Evolutionary conservation across 2,888 invertebrate species (phyloP).

Genomic region (Nesidiocoris tenuis): DNA sequence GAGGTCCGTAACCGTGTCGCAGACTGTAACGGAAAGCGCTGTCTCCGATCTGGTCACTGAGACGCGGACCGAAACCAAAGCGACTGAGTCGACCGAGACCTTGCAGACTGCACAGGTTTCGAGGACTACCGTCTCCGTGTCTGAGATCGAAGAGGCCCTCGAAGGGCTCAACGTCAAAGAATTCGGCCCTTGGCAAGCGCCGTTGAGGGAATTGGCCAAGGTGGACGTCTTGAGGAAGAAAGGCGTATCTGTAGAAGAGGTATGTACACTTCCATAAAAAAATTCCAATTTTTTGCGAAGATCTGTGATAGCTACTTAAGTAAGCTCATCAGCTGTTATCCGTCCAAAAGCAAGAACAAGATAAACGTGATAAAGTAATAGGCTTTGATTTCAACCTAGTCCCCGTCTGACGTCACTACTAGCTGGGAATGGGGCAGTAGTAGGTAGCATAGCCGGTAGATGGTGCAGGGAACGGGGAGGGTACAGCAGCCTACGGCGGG

Average conservation of each 20-base stretch:
- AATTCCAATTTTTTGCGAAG: too few species aligned
- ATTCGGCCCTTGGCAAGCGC: conserved; percentile 77
- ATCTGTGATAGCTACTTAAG: too few species aligned
- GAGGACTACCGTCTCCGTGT: conserved; percentile 46
- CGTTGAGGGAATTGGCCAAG: conserved; percentile 76
- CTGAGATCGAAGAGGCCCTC: conserved; percentile 70
- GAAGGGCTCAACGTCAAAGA: conserved; percentile 73
- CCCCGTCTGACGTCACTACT: too few species aligned
- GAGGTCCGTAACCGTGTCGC: conserved; percentile 54
- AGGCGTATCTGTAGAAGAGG: conserved; percentile 73
- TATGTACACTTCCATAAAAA: too few species aligned
- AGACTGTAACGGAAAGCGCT: conserved; percentile 50
- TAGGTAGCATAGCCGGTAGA: too few species aligned
- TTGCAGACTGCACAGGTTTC: conserved; percentile 45
- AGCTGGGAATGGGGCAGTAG: too few species aligned
- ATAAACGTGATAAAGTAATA: too few species aligned
- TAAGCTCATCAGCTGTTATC: too few species aligned
- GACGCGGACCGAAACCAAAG: conserved; percentile 50
- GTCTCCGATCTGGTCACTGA: conserved; percentile 31
- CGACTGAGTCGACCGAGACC: conserved; percentile 52
- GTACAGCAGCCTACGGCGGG: too few species aligned
- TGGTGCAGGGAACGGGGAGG: too few species aligned
- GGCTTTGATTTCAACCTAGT: too few species aligned
- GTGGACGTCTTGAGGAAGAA: conserved; percentile 75
- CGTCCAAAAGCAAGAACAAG: too few species aligned